Evolutionary conservation across 2,888 invertebrate genomes (phyloP), one percentile per base, ranked within the genome.

Genomic region (Diplolepis rosae): DNA sequence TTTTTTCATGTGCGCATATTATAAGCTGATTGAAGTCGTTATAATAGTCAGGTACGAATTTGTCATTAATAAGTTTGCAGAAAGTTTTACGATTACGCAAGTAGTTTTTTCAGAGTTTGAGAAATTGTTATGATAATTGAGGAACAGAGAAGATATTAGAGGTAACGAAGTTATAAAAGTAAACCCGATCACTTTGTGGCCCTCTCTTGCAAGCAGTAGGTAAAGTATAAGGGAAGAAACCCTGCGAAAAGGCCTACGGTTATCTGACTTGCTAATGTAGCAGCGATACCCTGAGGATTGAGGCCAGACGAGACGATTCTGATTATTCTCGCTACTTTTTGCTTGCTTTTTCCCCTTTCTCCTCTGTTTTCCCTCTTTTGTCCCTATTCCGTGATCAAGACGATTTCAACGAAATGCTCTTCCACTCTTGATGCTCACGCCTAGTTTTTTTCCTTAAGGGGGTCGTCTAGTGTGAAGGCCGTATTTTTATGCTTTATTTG

Each of bases 211-310:
- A 56, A 39, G 35, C 22, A 56, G 56, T 56, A 56, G 56, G 56
- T 35, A 35, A 32, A 35, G 61, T 61, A 61, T n/a, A n/a, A n/a
- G n/a, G n/a, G n/a, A 61, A 39, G 39, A 61, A 39, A 24, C 27
- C 24, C 24, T 61, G 32, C 39, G 69, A 78, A 75, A 71, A 80
- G 76, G 77, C 76, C 79, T 77, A 77, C 72, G 79, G 79, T 79
- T 80, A 85, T 85, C 82, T 81, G 84, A 85, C 84, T 84, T 84
- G 83, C 84, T 85, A 85, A 85, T 85, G 79, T 78, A 81, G 72
- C 73, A 78, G 73, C 80, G 82, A 84, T 85, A 83, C 79, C 80
- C 77, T 72, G 54, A 70, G 79, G 82, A 80, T 83, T 83, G 78
- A 65, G 74, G 76, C 71, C 71, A 70, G 75, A 72, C 71, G 72